These are phyloP conservation scores for Heteropelma amictum DNA, from an alignment of 2,888 invertebrate species.

Conservation along the genomic window DNA sequence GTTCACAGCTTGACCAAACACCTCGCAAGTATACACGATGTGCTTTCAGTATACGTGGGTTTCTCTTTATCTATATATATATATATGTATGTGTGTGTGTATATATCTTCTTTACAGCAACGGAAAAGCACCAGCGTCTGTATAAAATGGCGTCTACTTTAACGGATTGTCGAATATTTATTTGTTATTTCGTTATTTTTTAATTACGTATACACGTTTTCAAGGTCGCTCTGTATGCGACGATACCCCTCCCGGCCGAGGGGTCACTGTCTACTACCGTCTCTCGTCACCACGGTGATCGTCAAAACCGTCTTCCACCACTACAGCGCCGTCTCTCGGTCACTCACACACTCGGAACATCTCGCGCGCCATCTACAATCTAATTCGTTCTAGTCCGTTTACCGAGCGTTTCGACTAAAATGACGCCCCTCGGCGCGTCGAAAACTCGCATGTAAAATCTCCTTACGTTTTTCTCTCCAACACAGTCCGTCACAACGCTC, in stretches of 20 bases:
- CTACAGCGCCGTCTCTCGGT: conserved; percentile 13
- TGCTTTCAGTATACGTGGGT: conserved; percentile 45
- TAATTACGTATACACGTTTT: conserved; percentile 62
- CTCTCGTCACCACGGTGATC: conserved; percentile 55
- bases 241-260: conserved; percentile 60
- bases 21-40: conserved; percentile 22
- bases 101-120: conserved; percentile 33
- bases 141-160: conserved; percentile 63
- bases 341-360: background rate
- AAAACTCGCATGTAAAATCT: conserved; percentile 13
- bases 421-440: conserved; percentile 41
- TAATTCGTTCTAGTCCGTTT: background rate
- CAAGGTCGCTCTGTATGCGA: conserved; percentile 60
- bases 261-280: conserved; percentile 56
- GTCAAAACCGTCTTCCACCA: conserved; percentile 33
- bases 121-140: conserved; percentile 46
- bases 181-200: conserved; percentile 27
- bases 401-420: conserved; percentile 38
- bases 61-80: conserved; percentile 2
- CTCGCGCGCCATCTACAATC: conserved; percentile 14
- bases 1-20: background rate
- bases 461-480: background rate
- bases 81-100: no score
- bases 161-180: conserved; percentile 73
- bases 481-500: background rate